phyloP scores from a whole-genome alignment of 2,888 invertebrate species.

The Chloroclysta siterata region DNA sequence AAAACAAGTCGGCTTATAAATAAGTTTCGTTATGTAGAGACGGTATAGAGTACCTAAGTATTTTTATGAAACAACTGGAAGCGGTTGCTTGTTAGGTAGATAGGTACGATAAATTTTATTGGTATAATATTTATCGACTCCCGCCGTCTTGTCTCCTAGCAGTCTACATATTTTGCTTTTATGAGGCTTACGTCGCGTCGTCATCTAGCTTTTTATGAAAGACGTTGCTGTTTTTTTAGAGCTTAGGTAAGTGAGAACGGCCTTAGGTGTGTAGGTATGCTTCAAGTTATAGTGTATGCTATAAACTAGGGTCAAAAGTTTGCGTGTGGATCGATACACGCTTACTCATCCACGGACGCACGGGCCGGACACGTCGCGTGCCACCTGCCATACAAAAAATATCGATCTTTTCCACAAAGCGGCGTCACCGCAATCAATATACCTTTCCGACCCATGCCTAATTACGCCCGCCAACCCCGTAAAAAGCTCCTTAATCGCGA shows the following conservation, averaged over 20 bases:
- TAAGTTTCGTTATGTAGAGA: no score
- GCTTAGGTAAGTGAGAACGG: conserved; percentile 55
- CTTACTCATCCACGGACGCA: conserved; percentile 77
- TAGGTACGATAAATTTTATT: conserved; percentile 28
- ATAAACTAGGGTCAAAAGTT: conserved; percentile 78
- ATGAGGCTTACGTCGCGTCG: conserved; percentile 43
- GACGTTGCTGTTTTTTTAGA: conserved; percentile 53
- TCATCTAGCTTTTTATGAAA: conserved; percentile 52
- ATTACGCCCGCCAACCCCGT: conserved; percentile 82
- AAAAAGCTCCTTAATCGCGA: conserved; percentile 73
- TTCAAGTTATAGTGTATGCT: conserved; percentile 68
- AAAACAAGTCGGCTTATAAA: not conserved
- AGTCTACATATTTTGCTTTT: conserved; percentile 42
- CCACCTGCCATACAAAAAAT: conserved; percentile 82
- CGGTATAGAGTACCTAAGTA: not conserved
- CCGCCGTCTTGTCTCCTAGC: conserved; percentile 34
- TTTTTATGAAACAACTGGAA: conserved; percentile 9
- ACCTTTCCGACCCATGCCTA: conserved; percentile 83
- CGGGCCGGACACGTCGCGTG: conserved; percentile 81
- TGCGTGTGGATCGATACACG: conserved; percentile 74
- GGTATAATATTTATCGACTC: conserved; percentile 20
- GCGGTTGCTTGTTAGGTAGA: conserved; percentile 13
- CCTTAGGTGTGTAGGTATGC: conserved; percentile 58
- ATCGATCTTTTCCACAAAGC: conserved; percentile 82
- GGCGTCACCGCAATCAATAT: conserved; percentile 85